phyloP scores from a whole-genome alignment of 2,113 vertebrate species.

The Maccullochella peelii region DNA sequence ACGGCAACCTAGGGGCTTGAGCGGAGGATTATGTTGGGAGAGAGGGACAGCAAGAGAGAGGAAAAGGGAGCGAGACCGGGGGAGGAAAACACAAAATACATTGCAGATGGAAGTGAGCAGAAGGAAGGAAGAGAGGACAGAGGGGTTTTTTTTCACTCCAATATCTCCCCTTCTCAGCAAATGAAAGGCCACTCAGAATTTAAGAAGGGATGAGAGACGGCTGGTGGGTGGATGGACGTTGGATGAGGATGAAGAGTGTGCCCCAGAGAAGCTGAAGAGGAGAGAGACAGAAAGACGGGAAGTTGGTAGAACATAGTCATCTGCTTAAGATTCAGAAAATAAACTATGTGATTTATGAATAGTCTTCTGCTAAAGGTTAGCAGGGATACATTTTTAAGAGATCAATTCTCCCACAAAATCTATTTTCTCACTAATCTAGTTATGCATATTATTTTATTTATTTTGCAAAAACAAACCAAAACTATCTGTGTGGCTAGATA shows the following conservation, averaged over 20 bases:
- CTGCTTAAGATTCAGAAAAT: slow-evolving; percentile 10
- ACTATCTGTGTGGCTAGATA: not conserved
- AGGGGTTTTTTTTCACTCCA: not conserved
- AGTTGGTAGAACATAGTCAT: slow-evolving; percentile 8
- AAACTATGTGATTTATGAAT: not conserved
- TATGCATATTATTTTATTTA: not conserved
- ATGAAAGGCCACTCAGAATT: slow-evolving; percentile 22
- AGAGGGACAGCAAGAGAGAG: slow-evolving; percentile 52
- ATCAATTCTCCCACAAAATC: not conserved
- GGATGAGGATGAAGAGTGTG: slow-evolving; percentile 49
- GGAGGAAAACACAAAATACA: slow-evolving; percentile 60
- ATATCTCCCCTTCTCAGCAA: slow-evolving; percentile 38
- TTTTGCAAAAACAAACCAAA: not conserved
- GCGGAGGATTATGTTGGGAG: slow-evolving; percentile 82
- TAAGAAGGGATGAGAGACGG: slow-evolving; percentile 51
- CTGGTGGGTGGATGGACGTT: not conserved
- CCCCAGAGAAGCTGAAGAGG: slow-evolving; percentile 32
- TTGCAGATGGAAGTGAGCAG: slow-evolving; percentile 49
- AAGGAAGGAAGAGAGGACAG: slow-evolving; percentile 13
- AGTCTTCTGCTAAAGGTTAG: not conserved
- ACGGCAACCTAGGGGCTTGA: slow-evolving; percentile 84
- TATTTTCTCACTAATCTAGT: not conserved
- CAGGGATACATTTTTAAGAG: not conserved
- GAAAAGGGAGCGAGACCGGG: slow-evolving; percentile 57
- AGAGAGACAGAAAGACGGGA: not conserved